phyloP scores from a whole-genome alignment of 2,888 invertebrate genomes.

The Biston betularia region DNA sequence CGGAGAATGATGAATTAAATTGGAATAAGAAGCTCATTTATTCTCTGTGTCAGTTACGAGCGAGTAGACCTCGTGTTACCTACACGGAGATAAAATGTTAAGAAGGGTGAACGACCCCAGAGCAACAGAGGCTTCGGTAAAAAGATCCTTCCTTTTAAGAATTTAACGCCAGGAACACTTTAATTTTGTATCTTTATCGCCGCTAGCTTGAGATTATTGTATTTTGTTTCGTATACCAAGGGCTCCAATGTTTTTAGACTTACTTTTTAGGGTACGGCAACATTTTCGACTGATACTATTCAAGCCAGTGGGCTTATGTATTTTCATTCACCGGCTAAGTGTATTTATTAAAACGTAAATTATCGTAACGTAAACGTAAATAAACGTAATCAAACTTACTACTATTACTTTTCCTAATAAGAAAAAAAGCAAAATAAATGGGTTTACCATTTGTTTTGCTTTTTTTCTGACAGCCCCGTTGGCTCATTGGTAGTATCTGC shows the following conservation, averaged over 20 bases:
- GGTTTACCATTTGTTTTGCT: too few relatives aligned
- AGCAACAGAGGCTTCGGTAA: conserved; percentile 19
- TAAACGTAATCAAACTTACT: too few relatives aligned
- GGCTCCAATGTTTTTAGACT: not conserved
- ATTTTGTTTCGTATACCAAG: conserved; percentile 10
- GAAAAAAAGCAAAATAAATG: too few relatives aligned
- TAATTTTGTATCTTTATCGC: conserved; percentile 28
- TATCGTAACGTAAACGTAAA: too few relatives aligned
- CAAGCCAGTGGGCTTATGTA: too few relatives aligned
- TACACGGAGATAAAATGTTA: conserved; percentile 25
- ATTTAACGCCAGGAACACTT: conserved; percentile 21
- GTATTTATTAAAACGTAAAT: too few relatives aligned
- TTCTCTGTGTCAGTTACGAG: conserved; percentile 33
- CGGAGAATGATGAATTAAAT: conserved; percentile 41
- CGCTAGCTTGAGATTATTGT: conserved; percentile 11
- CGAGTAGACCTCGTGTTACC: conserved; percentile 30
- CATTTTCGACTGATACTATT: not conserved
- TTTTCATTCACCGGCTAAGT: too few relatives aligned
- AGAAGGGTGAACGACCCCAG: conserved; percentile 21
- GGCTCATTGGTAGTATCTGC: too few relatives aligned
- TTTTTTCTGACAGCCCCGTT: too few relatives aligned
- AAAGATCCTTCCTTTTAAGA: conserved; percentile 25
- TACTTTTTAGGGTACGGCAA: not conserved
- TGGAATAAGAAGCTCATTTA: conserved; percentile 32
- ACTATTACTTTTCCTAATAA: too few relatives aligned